Evolutionary conservation across 37 sponge, comb jelly and placozoan species (phyloP).

Genomic region (Aphrocallistes beatrix): DNA sequence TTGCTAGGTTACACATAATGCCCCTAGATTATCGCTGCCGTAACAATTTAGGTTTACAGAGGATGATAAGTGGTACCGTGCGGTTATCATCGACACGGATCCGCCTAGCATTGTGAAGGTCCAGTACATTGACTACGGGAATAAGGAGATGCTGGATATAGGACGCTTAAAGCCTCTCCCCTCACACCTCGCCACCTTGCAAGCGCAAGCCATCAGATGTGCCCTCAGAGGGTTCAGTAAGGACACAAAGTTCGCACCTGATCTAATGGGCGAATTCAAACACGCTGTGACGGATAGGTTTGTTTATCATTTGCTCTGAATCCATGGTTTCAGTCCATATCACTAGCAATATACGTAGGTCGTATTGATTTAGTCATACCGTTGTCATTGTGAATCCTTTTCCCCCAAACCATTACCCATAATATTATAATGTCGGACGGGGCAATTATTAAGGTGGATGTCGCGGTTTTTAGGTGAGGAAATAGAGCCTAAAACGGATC

Average conservation of each 20-base stretch:
- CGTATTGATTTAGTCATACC: no score
- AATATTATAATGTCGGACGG: no score
- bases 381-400: no score
- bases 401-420: no score
- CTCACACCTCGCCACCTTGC: background rate
- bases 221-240: background rate
- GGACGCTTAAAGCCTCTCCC: background rate
- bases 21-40: background rate
- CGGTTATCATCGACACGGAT: background rate
- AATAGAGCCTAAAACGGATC: no score
- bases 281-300: background rate
- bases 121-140: background rate
- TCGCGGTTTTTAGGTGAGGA: no score
- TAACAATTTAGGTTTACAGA: background rate
- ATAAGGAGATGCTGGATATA: background rate
- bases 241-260: background rate
- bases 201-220: background rate
- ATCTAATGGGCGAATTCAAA: background rate
- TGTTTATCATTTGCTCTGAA: background rate
- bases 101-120: background rate
- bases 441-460: no score
- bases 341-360: no score
- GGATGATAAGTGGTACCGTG: slow-evolving; percentile 1
- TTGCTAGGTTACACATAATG: background rate
- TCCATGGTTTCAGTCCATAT: no score